Evolutionary conservation across 2,113 vertebrate species (phyloP).

Genomic region (Sinocyclocheilus grahami): DNA sequence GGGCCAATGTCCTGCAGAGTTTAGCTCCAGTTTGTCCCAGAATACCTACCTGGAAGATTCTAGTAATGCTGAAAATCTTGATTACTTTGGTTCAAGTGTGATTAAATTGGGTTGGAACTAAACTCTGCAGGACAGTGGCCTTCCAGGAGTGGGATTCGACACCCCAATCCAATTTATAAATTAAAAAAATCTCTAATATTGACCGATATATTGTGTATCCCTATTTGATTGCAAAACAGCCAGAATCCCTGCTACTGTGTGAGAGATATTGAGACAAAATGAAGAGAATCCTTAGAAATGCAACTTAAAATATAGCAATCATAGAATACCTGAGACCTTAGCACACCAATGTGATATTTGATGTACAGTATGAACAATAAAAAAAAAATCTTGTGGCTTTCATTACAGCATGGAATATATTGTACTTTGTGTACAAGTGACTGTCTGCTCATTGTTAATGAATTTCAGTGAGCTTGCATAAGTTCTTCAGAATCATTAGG

Average conservation of each 20-base stretch:
- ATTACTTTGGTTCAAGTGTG: too few species aligned
- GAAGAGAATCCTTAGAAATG: background rate
- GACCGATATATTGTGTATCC: background rate
- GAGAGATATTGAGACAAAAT: background rate
- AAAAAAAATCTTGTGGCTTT: background rate
- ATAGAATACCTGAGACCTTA: background rate
- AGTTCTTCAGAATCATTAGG: background rate
- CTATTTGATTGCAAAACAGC: background rate
- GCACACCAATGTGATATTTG: constrained; percentile 34
- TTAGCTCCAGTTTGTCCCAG: too few species aligned
- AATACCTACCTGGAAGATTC: too few species aligned
- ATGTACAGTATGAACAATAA: constrained; percentile 18
- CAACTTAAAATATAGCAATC: background rate
- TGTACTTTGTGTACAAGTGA: constrained; percentile 38
- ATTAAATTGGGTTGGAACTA: background rate
- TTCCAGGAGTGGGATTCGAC: background rate
- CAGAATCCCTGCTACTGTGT: background rate
- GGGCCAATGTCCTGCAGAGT: too few species aligned
- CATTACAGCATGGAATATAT: constrained; percentile 16
- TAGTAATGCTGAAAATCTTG: too few species aligned
- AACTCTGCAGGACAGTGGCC: background rate
- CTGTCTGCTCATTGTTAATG: constrained; percentile 13
- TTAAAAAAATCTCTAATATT: background rate
- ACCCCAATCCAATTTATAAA: background rate
- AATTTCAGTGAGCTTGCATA: constrained; percentile 22